Conservation (phyloP, 2,888 invertebrate species). For the Alentia gelatinosa region DNA sequence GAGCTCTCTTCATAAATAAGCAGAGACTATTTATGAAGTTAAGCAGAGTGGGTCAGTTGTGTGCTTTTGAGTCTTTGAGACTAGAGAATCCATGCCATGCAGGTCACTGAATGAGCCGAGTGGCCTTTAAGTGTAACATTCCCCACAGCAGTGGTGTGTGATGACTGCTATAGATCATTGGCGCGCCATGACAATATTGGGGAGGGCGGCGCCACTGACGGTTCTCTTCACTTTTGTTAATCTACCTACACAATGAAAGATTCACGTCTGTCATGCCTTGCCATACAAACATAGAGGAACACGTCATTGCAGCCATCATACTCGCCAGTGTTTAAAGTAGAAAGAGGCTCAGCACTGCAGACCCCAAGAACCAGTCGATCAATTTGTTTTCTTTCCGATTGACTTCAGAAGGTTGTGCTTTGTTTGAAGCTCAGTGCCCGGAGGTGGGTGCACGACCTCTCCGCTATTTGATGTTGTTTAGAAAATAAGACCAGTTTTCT, state of each 20-base stretch:
- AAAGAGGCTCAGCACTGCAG: neutral
- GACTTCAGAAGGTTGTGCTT: neutral
- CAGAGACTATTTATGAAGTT: too few species aligned
- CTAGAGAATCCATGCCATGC: too few species aligned
- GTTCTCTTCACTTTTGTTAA: neutral
- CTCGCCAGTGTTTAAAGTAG: neutral
- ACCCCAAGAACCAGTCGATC: neutral
- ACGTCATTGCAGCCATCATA: neutral
- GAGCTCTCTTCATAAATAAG: neutral
- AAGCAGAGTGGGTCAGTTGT: too few species aligned
- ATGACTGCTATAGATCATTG: too few species aligned
- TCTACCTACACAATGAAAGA: neutral
- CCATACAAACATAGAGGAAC: too few species aligned
- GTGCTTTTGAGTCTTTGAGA: too few species aligned
- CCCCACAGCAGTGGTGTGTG: too few species aligned
- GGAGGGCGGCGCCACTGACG: neutral
- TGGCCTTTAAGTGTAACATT: too few species aligned
- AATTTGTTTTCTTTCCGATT: constrained; percentile 25
- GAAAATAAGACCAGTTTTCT: neutral
- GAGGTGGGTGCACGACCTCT: neutral
- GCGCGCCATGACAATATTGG: neutral
- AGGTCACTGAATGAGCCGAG: too few species aligned
- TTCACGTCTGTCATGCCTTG: neutral
- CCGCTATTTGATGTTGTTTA: constrained; percentile 3
- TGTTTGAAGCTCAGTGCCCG: neutral